Conservation (phyloP, 2,113 vertebrate genomes). For the Asarcornis scutulata region DNA sequence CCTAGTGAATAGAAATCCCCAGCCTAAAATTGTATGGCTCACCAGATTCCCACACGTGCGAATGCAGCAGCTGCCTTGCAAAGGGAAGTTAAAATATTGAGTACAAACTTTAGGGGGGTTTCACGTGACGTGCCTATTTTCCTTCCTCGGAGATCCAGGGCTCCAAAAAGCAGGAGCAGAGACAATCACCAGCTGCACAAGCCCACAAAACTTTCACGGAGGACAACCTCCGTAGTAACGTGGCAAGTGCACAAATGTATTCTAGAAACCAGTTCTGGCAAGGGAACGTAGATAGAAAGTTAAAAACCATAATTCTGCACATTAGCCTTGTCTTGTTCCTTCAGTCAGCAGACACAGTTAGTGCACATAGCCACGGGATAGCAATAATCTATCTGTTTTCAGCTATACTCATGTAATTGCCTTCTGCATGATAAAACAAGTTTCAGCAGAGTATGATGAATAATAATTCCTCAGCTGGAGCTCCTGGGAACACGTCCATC, state of each 20-base stretch:
- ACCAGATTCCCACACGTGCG: conserved; percentile 66
- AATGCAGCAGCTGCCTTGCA: conserved; percentile 61
- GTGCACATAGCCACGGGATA: neutral
- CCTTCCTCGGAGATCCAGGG: neutral
- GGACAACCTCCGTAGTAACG: neutral
- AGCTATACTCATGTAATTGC: neutral
- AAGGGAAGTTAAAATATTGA: conserved; percentile 61
- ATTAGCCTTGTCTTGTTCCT: neutral
- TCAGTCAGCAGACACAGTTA: neutral
- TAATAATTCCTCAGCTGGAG: neutral
- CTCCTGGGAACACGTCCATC: neutral
- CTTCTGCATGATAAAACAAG: neutral
- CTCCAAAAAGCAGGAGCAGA: conserved; percentile 29
- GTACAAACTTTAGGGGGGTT: conserved; percentile 13
- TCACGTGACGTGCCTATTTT: conserved; percentile 20
- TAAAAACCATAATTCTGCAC: neutral
- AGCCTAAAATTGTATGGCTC: conserved; percentile 44
- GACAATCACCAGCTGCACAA: neutral
- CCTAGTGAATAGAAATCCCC: conserved; percentile 67
- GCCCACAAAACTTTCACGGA: neutral
- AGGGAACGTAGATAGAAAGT: neutral
- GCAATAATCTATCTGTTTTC: neutral
- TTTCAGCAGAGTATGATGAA: neutral
- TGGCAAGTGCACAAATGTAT: neutral
- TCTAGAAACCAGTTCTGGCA: neutral